Percentiles rank a stretch among this genome's conserved stretches.
Conservation (phyloP, 2,888 invertebrate genomes). For the Nomada fucata region DNA sequence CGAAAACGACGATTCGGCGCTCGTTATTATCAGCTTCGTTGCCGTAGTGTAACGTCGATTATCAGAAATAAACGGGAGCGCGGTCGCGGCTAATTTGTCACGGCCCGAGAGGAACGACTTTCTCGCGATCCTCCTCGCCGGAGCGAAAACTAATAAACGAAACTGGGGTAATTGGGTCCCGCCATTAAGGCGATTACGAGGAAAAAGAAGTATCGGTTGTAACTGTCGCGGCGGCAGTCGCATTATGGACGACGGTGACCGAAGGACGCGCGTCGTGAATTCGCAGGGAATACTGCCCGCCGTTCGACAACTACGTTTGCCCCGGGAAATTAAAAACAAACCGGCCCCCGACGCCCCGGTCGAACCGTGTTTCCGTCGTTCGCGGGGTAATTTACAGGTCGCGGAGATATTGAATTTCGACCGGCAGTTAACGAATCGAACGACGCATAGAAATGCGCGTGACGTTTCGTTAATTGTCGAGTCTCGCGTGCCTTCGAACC, state of each 20-base stretch:
- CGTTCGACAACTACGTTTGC: conserved; percentile 15
- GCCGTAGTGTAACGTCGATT: conserved; percentile 26
- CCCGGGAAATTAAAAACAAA: background rate
- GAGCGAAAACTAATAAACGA: conserved; percentile 50
- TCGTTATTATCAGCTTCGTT: background rate
- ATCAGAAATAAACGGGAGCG: conserved; percentile 1
- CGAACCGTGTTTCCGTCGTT: too few relatives aligned
- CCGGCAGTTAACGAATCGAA: background rate
- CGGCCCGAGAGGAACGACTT: conserved; percentile 26
- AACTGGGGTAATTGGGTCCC: conserved; percentile 52
- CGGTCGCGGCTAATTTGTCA: conserved; percentile 35
- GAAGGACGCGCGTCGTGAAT: background rate
- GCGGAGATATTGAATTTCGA: background rate
- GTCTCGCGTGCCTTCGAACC: background rate
- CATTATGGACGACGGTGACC: conserved; percentile 26
- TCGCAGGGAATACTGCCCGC: background rate
- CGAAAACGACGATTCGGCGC: background rate
- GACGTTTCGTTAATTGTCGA: conserved; percentile 8
- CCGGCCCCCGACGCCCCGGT: too few relatives aligned
- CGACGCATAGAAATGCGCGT: background rate
- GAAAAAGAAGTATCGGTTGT: conserved; percentile 51
- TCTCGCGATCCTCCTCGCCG: conserved; percentile 9
- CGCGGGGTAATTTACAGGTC: background rate
- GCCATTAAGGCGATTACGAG: conserved; percentile 52
- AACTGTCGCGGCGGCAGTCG: conserved; percentile 23